Evolutionary conservation across 2,113 vertebrate species (phyloP), one percentile per base, ranked within the genome.

Genomic region (Oreochromis tanganicae): DNA sequence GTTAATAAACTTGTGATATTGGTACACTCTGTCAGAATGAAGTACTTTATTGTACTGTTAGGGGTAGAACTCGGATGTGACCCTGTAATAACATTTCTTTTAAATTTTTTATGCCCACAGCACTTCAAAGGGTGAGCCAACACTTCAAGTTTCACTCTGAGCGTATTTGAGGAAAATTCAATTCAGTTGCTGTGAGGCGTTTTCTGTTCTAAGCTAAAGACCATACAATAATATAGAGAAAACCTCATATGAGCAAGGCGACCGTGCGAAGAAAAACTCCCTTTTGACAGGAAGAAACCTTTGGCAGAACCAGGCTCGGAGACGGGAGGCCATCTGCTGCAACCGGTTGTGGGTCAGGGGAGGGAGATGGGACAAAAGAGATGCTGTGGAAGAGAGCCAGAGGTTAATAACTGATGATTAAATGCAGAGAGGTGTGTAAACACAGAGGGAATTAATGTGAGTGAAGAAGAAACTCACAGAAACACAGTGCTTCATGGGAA

Each of bases 321-420:
- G 24, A 59, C 27, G 13, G 27, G 56, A 24, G 13, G 56, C 56
- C 56, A 32, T 59, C 56, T 59, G 4, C 27, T 32, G 27, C 2
- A 0, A 16, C 0, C 0, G 0, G 14, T 59, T 59, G 14, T 16
- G 27, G 27, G 14, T 59, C 4, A 17, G 56, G 12, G 24, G 6
- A 27, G 55, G 6, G 1, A 27, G 13, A 59, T 2, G 7, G 2
- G 27, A 17, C 7, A 9, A 61, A 27, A 29, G 56, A 59, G 7
- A 59, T 59, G 13, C 13, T 16, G 13, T 3, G 27, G 2, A 59
- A 59, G 1, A 6, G 14, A 5, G 3, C 2, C 56, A 32, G 27
- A 32, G 27, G 27, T 59, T 32, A 16, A 32, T 5, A 59, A 59
- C 27, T 59, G 14, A 59, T 17, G 27, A 32, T 59, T 59, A 27